Evolutionary conservation across 1,140 invertebrate species (phyloP), one percentile per base, ranked within the genome.

Genomic region (Hypsibius dujardini): DNA sequence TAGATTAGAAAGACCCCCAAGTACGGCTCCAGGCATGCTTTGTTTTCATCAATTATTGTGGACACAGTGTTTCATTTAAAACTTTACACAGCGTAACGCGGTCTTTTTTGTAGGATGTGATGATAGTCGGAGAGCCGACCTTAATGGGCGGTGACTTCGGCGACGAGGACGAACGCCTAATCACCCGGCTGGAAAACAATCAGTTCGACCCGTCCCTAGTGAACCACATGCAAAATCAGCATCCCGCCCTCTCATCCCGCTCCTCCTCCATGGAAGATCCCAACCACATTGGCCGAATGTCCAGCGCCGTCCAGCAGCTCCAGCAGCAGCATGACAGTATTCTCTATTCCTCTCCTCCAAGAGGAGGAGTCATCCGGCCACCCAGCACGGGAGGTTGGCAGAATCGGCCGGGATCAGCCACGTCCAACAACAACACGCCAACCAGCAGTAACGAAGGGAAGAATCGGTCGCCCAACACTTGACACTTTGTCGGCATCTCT

Each of bases 91-190:
- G 3, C 45, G 70, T 46, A 62, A 72, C 47, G 45, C 50, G 7
- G 7, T 7, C n/a, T 56, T 56, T 56, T 56, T 74, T 76, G 70
- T 80, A 95, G 88, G 95, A 98, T 82, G 95, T 98, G 74, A 98
- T 98, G 95, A 93, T 98, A 46, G 95, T 98, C 15, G 95, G 95
- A 74, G 95, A 98, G 78, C 95, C 95, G 60, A 96, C 94, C 1
- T 82, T 98, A 70, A 98, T 98, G 95, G 95, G 95, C 62, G 94
- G 95, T 67, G 95, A 98, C 80, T 98, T 97, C 80, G 95, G 95
- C 46, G 95, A 98, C 78, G 94, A 98, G 79, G 95, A 98, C 78
- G 95, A 98, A 80, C 85, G 95, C 74, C 84, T 97, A 71, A 98
- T 98, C 74, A 97, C 94, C 50, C 85, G 95, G 76, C 84, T 98